phyloP scores from a whole-genome alignment of 2,797 vertebrate species.

The Sebastes flavidus region DNA sequence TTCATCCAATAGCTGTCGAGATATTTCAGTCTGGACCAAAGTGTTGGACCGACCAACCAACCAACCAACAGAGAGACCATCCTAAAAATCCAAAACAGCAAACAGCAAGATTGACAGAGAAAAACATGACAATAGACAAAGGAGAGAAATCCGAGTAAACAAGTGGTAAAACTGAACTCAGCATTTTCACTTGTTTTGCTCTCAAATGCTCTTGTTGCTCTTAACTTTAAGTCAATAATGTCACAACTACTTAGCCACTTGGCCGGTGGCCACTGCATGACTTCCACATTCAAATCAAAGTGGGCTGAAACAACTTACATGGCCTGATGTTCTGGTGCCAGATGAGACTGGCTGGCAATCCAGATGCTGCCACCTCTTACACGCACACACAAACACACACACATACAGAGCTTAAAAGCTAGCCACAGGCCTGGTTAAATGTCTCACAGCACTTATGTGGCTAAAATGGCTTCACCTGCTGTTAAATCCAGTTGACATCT shows the following conservation, averaged over 20 bases:
- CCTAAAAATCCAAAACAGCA: background rate
- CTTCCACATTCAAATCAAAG: background rate
- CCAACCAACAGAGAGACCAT: background rate
- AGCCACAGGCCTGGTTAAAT: constrained; percentile 19
- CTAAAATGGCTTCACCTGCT: constrained; percentile 34
- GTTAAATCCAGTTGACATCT: constrained; percentile 39
- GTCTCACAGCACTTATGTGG: constrained; percentile 31
- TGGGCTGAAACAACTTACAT: background rate
- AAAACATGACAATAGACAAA: background rate
- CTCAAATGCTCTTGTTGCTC: background rate
- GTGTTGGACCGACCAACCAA: background rate
- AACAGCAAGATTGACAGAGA: background rate
- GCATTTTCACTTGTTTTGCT: background rate
- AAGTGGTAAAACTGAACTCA: background rate
- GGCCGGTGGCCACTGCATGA: background rate
- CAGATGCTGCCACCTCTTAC: background rate
- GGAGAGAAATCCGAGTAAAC: background rate
- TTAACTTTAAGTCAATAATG: background rate
- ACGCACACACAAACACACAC: background rate
- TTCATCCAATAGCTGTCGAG: background rate
- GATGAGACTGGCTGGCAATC: constrained; percentile 3
- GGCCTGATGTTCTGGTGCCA: background rate
- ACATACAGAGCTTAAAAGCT: background rate
- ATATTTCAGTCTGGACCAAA: background rate
- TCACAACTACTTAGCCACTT: background rate